Conservation (phyloP, 2,797 vertebrate species). For the Acanthornis magna region DNA sequence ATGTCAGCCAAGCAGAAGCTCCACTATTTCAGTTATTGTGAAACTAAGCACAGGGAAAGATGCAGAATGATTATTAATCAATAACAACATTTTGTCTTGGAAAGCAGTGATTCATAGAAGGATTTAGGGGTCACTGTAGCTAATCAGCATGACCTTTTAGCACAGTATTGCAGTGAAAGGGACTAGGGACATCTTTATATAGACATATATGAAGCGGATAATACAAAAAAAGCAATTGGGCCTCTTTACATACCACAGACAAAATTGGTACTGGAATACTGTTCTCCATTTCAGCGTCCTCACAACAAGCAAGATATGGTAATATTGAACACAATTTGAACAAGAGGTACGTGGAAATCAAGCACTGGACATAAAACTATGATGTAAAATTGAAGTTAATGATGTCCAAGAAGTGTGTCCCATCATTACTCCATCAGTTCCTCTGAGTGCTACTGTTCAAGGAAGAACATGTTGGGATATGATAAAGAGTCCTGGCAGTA, state of each 20-base stretch:
- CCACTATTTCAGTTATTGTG: neutral
- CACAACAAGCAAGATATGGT: fast-evolving
- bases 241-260: neutral
- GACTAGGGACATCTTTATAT: neutral
- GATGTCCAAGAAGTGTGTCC: neutral
- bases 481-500: neutral
- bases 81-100: neutral
- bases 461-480: fast-evolving
- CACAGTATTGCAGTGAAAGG: neutral
- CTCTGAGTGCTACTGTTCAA: fast-evolving
- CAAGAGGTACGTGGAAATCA: neutral
- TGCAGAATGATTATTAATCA: neutral
- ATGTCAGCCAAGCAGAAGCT: neutral
- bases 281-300: neutral
- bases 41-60: neutral
- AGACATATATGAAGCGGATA: neutral
- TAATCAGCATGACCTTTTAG: neutral
- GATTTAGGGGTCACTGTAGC: neutral
- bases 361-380: neutral
- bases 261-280: neutral
- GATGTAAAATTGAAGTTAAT: neutral
- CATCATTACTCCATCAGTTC: neutral
- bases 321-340: neutral
- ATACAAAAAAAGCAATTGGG: fast-evolving
- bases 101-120: neutral